Evolutionary conservation across 2,113 vertebrate species (phyloP).

Genomic region (Macroglossus sobrinus): DNA sequence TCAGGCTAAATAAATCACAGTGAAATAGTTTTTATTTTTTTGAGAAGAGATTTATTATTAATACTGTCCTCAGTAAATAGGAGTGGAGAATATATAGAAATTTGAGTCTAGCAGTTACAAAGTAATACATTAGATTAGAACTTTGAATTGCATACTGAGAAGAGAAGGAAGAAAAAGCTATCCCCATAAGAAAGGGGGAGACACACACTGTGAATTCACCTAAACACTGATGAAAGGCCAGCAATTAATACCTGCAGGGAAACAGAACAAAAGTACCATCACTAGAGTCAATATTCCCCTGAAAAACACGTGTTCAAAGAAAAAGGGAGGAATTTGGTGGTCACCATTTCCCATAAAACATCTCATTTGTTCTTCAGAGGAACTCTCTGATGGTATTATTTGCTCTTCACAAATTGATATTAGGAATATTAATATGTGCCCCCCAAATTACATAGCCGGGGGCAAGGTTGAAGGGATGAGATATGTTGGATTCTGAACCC

Average conservation of each 20-base stretch:
- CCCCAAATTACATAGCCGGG: not conserved
- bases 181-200: not conserved
- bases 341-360: not conserved
- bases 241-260: not conserved
- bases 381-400: not conserved
- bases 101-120: not conserved
- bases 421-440: not conserved
- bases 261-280: not conserved
- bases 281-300: not conserved
- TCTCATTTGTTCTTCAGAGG: not conserved
- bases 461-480: not conserved
- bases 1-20: not conserved
- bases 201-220: not conserved
- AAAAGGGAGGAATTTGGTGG: not conserved
- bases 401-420: not conserved
- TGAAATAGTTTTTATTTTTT: not conserved
- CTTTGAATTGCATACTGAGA: not conserved
- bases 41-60: not conserved
- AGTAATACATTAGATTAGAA: not conserved
- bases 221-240: not conserved
- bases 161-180: not conserved
- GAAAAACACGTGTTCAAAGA: not conserved
- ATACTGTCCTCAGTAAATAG: not conserved
- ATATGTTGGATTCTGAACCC: not conserved
- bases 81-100: not conserved